phyloP scores from a whole-genome alignment of 2,797 vertebrate genomes.

The Echeneis naucrates region DNA sequence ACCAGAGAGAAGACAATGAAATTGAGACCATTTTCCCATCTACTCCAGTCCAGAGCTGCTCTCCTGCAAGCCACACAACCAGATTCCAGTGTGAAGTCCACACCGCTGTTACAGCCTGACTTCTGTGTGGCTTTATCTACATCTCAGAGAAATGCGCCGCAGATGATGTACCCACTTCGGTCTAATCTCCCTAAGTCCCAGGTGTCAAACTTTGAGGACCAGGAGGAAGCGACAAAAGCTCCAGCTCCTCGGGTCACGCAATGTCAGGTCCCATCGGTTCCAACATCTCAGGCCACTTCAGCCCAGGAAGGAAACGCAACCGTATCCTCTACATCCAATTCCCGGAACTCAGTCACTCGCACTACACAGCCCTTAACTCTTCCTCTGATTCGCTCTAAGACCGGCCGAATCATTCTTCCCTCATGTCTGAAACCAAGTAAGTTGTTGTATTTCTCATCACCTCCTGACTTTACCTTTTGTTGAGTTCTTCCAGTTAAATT shows the following conservation, averaged over 20 bases:
- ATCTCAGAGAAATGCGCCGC: neutral
- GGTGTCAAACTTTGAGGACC: neutral
- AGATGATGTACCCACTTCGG: constrained; percentile 7
- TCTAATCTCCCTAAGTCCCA: neutral
- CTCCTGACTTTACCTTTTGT: neutral
- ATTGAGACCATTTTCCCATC: constrained; percentile 44
- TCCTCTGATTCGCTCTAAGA: constrained; percentile 73
- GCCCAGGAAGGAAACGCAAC: neutral
- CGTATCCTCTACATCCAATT: neutral
- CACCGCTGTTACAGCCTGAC: neutral
- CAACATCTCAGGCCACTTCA: neutral
- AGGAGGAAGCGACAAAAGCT: neutral
- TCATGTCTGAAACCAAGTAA: constrained; percentile 77
- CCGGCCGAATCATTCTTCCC: constrained; percentile 77
- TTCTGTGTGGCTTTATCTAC: fast-evolving
- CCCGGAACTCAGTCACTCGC: fast-evolving
- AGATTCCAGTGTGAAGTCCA: fast-evolving
- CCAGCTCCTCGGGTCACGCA: neutral
- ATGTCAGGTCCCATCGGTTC: neutral
- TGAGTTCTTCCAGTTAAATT: neutral
- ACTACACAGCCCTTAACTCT: constrained; percentile 10
- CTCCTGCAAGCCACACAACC: constrained; percentile 21
- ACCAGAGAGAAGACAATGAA: constrained; percentile 26
- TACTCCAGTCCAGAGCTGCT: constrained; percentile 62
- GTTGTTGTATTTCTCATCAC: neutral